phyloP scores from a whole-genome alignment of 1,140 invertebrate genomes.

The Penaeus vannamei region DNA sequence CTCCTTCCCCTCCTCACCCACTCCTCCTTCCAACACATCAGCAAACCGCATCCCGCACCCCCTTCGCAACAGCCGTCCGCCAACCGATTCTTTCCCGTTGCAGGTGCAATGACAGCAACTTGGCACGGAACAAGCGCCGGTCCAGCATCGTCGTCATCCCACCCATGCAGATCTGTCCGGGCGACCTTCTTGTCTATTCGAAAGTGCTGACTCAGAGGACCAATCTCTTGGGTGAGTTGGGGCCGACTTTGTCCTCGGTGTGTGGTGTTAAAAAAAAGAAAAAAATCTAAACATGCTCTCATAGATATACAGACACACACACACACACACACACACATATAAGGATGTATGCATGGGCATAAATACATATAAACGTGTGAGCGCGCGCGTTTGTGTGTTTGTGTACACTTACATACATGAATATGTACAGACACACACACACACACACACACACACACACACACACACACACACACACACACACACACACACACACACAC shows the following conservation, averaged over 20 bases:
- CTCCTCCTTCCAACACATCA: conserved; percentile 69
- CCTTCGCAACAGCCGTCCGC: conserved; percentile 49
- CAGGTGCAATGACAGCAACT: conserved; percentile 65
- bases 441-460: neutral
- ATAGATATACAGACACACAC: neutral
- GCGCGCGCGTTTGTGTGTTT: neutral
- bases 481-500: neutral
- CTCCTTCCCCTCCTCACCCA: neutral
- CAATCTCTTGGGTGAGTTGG: conserved; percentile 72
- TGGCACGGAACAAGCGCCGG: conserved; percentile 69
- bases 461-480: neutral
- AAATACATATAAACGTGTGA: neutral
- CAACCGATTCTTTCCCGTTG: neutral
- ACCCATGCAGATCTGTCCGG: conserved; percentile 76
- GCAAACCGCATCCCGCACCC: conserved; percentile 68
- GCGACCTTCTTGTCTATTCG: conserved; percentile 75
- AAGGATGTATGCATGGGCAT: neutral
- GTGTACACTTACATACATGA: neutral
- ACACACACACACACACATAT: neutral
- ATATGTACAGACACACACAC: neutral
- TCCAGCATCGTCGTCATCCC: conserved; percentile 76
- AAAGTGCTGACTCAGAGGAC: conserved; percentile 75
- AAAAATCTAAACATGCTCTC: too few species aligned
- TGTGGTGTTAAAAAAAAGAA: neutral
- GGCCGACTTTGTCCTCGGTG: neutral